Evolutionary conservation across 1,140 invertebrate species (phyloP).

Genomic region (Drosophila virilis): DNA sequence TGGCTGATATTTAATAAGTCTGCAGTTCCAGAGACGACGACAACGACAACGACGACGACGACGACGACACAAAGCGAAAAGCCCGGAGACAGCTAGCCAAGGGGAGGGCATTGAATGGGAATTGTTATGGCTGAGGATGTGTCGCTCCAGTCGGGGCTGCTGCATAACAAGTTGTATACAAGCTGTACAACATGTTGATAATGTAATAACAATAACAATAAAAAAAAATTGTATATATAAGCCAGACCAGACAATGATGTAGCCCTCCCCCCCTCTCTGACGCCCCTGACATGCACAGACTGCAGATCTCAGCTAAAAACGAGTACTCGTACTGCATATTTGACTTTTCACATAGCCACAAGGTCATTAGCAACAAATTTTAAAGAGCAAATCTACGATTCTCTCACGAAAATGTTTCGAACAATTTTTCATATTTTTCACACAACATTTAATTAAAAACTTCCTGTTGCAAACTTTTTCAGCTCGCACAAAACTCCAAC

Average conservation of each 20-base stretch:
- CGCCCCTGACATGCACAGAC: too few species aligned
- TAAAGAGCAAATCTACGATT: not conserved
- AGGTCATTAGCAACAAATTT: slow-evolving; percentile 50
- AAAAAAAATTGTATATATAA: slow-evolving; percentile 39
- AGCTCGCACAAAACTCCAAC: slow-evolving; percentile 37
- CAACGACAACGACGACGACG: slow-evolving; percentile 16
- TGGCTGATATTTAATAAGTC: slow-evolving; percentile 75
- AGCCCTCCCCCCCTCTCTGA: not conserved
- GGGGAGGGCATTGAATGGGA: not conserved
- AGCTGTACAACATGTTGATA: slow-evolving; percentile 44
- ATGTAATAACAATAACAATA: slow-evolving; percentile 61
- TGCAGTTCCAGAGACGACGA: slow-evolving; percentile 40
- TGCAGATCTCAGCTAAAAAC: too few species aligned
- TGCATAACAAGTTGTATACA: slow-evolving; percentile 39
- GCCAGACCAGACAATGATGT: slow-evolving; percentile 31
- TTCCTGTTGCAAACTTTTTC: slow-evolving; percentile 50
- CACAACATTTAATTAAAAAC: slow-evolving; percentile 72
- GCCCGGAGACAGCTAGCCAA: not conserved
- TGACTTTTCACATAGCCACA: slow-evolving; percentile 59
- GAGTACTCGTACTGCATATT: not conserved
- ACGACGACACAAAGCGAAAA: slow-evolving; percentile 33
- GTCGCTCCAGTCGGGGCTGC: slow-evolving; percentile 16
- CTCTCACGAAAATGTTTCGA: slow-evolving; percentile 11
- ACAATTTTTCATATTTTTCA: slow-evolving; percentile 25
- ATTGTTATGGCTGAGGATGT: slow-evolving; percentile 7